Evolutionary conservation across 2,888 invertebrate species (phyloP), one percentile per base, ranked within the genome.

Genomic region (Subacronicta megacephala): DNA sequence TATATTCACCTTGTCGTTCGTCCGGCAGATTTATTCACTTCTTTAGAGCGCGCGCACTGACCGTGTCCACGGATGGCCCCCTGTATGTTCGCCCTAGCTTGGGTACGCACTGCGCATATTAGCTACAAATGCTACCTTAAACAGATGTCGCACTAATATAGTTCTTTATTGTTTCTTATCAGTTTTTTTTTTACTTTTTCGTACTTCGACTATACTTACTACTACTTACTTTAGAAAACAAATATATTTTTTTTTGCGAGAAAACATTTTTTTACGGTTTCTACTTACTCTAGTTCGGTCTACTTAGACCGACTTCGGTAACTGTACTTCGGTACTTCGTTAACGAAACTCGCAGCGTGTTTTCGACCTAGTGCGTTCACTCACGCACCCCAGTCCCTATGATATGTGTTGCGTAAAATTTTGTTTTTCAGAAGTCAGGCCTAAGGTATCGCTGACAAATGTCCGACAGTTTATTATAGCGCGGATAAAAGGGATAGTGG

Each of bases 321-420:
- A n/a, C n/a, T n/a, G 0, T 10, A 26, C 10, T 1, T 26, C 10
- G 0, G 2, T 10, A 10, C 7, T 3, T 16, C 0, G 17, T 26
- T 6, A 6, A 4, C 7, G 9, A 9, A 55, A 75, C 54, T n/a
- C 65, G 70, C 64, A 0, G 57, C 80, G 75, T 71, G 36, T 49
- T 1, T 9, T 10, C n/a, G 1, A n/a, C 65, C 43, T 63, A 82
- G 88, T 90, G 90, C 82, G 91, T 87, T 31, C 13, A 6, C 26
- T 4, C 23, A 55, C 55, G 50, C 65, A 76, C 85, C 87, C 86
- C 80, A 81, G 85, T 85, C 85, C 82, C 90, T 92, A 90, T 92
- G 93, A 92, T 92, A 91, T 91, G 91, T 93, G 93, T 91, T 88
- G 93, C 92, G 92, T 90, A 90, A 93, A 93, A 93, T 93, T 91